phyloP scores from a whole-genome alignment of 2,888 invertebrate genomes.

The Eupithecia insigniata region DNA sequence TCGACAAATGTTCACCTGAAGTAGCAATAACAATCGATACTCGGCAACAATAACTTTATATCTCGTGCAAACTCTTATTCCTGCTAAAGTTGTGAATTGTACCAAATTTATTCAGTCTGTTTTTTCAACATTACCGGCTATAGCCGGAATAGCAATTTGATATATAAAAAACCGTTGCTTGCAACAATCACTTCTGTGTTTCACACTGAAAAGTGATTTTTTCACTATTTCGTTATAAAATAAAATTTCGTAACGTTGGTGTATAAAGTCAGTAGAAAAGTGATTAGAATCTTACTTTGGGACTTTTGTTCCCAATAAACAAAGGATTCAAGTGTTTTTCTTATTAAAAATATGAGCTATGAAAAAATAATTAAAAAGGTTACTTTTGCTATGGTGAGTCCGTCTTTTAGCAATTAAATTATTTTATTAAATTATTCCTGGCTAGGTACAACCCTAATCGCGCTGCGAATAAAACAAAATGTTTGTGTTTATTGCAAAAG shows the following conservation, averaged over 20 bases:
- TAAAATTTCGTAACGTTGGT: too few relatives aligned
- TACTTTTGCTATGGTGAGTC: neutral
- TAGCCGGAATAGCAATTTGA: neutral
- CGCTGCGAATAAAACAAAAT: conserved; percentile 28
- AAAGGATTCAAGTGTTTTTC: neutral
- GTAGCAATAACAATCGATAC: conserved; percentile 27
- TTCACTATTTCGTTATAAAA: neutral
- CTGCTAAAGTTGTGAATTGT: neutral
- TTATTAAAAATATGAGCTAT: neutral
- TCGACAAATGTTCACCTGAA: conserved; percentile 24
- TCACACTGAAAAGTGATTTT: too few relatives aligned
- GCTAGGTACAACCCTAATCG: conserved; percentile 2
- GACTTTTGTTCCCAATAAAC: neutral
- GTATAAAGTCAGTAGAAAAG: neutral
- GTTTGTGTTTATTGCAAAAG: conserved; percentile 42
- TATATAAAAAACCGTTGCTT: too few relatives aligned
- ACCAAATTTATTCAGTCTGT: neutral
- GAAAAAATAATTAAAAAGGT: neutral
- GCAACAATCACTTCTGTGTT: too few relatives aligned
- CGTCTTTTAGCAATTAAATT: conserved; percentile 3
- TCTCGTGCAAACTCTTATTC: conserved; percentile 13
- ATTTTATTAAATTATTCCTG: too few relatives aligned
- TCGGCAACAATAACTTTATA: conserved; percentile 36
- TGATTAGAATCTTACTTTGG: too few relatives aligned
- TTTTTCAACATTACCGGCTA: neutral